Evolutionary conservation across 2,113 vertebrate species (phyloP), one percentile per base, ranked within the genome.

Genomic region (Cavia aperea): DNA sequence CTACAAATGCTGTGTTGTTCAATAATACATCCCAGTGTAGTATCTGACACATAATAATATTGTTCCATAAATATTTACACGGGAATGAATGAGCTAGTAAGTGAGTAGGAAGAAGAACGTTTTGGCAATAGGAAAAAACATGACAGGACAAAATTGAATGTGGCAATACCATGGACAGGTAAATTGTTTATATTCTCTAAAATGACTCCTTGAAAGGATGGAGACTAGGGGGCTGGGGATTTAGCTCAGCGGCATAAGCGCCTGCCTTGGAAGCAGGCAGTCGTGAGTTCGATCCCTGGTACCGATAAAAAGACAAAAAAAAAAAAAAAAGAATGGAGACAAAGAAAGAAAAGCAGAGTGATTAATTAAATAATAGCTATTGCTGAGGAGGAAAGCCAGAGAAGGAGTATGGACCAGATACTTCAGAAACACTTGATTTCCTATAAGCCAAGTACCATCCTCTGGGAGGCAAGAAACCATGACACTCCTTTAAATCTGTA

Each of bases 171-270:
- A 29, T 84, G 51, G 68, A 82, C 70, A 94, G 49, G 24, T 92
- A 93, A 77, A 94, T 72, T 92, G 88, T 60, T 92, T 88, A 51
- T 62, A 84, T 89, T 81, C 77, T 92, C 65, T 72, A 92, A 1
- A 77, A 49, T 63, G 23, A 92, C 43, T 62, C 58, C 46, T 82
- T 78, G 24, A 78, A 87, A 88, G 24, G 75, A 93, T 81, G 65
- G 75, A 89, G 5, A 62, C 31, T 39, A 39, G 39, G 39, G 39
- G 39, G 39, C 39, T 39, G 39, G 39, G 39, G 39, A 39, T 39
- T 39, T 39, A 39, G 39, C 39, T 39, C 39, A 39, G 39, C 39
- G 39, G 39, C 39, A 39, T 39, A 39, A 39, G 39, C 39, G 39
- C 39, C 39, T 39, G 39, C 39, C 39, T 39, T 39, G 39, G 39